Conservation (phyloP, 2,113 vertebrate genomes). For the Macroglossus sobrinus region DNA sequence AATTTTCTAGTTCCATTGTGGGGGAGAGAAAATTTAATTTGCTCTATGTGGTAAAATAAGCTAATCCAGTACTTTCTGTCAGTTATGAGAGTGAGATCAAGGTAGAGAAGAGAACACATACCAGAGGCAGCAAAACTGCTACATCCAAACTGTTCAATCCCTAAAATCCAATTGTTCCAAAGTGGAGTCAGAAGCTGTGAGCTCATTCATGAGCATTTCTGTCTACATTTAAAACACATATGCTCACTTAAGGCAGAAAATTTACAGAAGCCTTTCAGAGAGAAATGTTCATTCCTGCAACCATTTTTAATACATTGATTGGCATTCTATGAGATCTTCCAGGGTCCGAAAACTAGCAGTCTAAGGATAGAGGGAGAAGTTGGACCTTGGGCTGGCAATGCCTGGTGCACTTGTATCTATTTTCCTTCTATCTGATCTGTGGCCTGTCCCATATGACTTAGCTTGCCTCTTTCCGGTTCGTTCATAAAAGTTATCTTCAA, state of each 20-base stretch:
- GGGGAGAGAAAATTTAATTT: background rate
- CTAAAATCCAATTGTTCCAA: background rate
- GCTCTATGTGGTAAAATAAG: background rate
- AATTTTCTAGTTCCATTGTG: background rate
- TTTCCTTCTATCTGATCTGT: background rate
- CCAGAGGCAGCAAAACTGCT: background rate
- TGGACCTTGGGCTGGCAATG: background rate
- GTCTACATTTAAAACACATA: background rate
- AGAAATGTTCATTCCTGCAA: background rate
- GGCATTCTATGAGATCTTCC: conserved; percentile 40
- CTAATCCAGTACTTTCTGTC: conserved; percentile 19
- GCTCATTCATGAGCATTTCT: background rate
- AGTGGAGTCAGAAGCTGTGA: background rate
- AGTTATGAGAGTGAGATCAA: conserved; percentile 8
- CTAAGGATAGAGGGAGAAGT: background rate
- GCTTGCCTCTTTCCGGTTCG: background rate
- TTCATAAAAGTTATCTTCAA: conserved; percentile 64
- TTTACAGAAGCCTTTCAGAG: background rate
- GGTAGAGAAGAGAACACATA: background rate
- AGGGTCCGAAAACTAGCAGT: conserved; percentile 28
- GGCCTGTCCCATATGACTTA: background rate
- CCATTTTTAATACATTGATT: conserved; percentile 40
- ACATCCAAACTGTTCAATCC: background rate
- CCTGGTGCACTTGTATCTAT: background rate
- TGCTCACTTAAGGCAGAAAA: background rate